These are phyloP conservation scores for Artibeus jamaicensis DNA, from an alignment of 2,797 vertebrate genomes.

Conservation along the genomic window DNA sequence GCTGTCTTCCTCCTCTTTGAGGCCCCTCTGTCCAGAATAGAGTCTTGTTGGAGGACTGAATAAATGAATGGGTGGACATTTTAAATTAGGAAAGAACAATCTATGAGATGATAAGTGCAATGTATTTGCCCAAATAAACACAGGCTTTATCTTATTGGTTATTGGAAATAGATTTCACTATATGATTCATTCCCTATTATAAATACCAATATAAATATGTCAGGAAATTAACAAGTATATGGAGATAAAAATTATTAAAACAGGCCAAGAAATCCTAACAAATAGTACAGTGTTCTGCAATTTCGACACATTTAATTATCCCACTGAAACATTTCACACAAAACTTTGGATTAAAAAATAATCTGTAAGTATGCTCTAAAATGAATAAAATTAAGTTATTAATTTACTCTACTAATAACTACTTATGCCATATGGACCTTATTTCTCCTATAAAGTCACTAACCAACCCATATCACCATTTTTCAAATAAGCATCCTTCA, in stretches of 20 bases:
- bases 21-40: neutral
- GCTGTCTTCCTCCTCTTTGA: neutral
- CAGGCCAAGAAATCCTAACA: neutral
- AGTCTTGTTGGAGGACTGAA: neutral
- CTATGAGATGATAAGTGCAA: neutral
- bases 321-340: slow-evolving; percentile 3
- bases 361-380: neutral
- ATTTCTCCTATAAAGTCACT: neutral
- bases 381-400: neutral
- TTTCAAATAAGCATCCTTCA: neutral
- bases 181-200: neutral
- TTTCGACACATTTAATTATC: slow-evolving; percentile 17
- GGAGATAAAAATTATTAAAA: neutral
- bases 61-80: neutral
- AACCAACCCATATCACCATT: neutral
- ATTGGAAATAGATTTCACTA: neutral
- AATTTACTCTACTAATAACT: neutral
- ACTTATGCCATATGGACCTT: neutral
- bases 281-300: neutral
- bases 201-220: neutral
- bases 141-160: neutral
- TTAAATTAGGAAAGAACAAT: neutral
- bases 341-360: slow-evolving; percentile 29
- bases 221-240: slow-evolving; percentile 1
- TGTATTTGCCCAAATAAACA: neutral